A percentile compares a stretch with the other conserved stretches of the same genome.
Evolutionary conservation across 2,888 invertebrate species (phyloP).

Genomic region (Drosophila stalkeri): DNA sequence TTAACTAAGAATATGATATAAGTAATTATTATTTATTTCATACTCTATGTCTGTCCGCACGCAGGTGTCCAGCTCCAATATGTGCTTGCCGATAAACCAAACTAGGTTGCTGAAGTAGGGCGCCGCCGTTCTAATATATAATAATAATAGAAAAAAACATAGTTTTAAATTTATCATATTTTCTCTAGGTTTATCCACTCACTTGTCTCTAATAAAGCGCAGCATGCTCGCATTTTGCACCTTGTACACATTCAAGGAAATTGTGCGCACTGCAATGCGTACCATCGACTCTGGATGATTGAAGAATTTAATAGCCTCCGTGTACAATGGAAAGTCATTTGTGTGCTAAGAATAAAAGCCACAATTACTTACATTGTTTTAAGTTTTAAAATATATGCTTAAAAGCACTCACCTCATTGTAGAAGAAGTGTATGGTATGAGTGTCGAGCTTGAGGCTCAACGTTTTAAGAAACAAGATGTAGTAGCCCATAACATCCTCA

Average conservation of each 20-base stretch:
- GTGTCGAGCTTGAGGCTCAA: conserved; percentile 98
- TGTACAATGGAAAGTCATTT: conserved; percentile 99
- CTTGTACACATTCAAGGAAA: conserved; percentile 98
- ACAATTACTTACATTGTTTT: neutral
- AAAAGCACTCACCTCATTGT: conserved; percentile 90
- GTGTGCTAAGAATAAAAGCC: conserved; percentile 88
- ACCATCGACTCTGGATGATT: conserved; percentile 99
- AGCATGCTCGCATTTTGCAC: conserved; percentile 98
- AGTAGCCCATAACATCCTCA: conserved; percentile 99
- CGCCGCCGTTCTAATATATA: conserved; percentile 91
- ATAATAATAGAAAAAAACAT: too few relatives aligned
- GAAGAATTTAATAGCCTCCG: conserved; percentile 99
- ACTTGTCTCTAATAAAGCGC: conserved; percentile 95
- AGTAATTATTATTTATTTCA: conserved; percentile 66
- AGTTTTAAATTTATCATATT: neutral
- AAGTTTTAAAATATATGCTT: neutral
- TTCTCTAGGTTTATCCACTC: conserved; percentile 59
- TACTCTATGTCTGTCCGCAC: conserved; percentile 98
- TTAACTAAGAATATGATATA: neutral
- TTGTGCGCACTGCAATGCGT: conserved; percentile 98
- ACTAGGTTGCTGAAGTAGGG: conserved; percentile 99
- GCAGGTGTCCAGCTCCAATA: conserved; percentile 97
- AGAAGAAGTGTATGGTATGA: conserved; percentile 99
- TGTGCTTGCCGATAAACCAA: conserved; percentile 99
- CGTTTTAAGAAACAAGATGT: conserved; percentile 99